Evolutionary conservation across 1,140 invertebrate species (phyloP), one percentile per base, ranked within the genome.

Genomic region (Aphelenchoides fujianensis): DNA sequence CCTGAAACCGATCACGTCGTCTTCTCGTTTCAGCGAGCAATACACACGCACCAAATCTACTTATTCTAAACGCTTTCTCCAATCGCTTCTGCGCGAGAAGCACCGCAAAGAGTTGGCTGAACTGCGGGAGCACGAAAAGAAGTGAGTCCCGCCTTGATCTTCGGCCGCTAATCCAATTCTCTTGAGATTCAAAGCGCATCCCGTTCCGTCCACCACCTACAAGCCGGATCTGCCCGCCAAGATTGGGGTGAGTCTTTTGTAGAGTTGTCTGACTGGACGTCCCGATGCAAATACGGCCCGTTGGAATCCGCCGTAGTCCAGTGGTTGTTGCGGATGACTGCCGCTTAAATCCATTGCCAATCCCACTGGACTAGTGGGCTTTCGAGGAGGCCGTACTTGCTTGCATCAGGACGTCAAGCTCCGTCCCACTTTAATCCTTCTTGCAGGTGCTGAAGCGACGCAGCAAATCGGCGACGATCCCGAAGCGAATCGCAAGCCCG

Each of bases 121-220:
- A 30, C 31, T 66, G 34, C n/a, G 1, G 12, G 63, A 66, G 53
- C 63, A 66, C 36, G 36, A 66, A 30, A 66, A 66, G 32, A 36
- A 23, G 63, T 66, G 23, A 66, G 32, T 7, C 12, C 37, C n/a
- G n/a, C n/a, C n/a, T n/a, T n/a, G n/a, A n/a, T n/a, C n/a, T n/a
- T 36, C 12, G 7, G 16, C 12, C n/a, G 2, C 7, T 41, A 66
- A 30, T 66, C 53, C 12, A 31, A 66, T 36, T 19, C 12, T 30
- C 2, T 66, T 66, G 37, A 66, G 63, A 31, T 66, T 66, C 63
- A 66, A 66, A 66, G 63, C 63, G 27, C 16, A 37, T n/a, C 28
- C 63, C 31, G 32, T 66, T 35, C 63, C 63, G 16, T 16, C 12
- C 1, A 66, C 63, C 12, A 66, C 63, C 53, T 66, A 66, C 36